A percentile compares a stretch with the other conserved stretches of the same genome.
These are phyloP conservation scores for Hylia prasina DNA, from an alignment of 2,113 vertebrate species.

Conservation along the genomic window DNA sequence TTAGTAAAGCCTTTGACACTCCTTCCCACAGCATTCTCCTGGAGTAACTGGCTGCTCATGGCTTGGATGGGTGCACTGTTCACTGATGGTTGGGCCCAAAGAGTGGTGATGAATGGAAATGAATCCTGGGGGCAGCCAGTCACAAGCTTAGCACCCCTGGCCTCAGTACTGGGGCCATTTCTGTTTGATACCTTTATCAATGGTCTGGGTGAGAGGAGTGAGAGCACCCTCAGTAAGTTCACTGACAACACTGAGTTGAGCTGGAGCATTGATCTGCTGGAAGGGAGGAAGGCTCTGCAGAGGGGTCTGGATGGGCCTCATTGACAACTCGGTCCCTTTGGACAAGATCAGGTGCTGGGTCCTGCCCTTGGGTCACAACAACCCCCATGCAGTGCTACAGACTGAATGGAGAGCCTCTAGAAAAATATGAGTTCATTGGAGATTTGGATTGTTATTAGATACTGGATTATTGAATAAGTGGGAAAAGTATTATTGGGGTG, in stretches of 20 bases:
- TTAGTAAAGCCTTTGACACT: background rate
- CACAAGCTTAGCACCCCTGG: background rate
- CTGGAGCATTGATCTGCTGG: background rate
- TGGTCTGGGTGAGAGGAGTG: background rate
- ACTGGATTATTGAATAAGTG: background rate
- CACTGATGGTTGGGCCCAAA: too few species aligned
- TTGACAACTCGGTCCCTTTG: accelerated
- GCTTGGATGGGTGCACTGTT: background rate
- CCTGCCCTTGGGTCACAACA: background rate
- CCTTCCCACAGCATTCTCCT: background rate
- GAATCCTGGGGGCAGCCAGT: background rate
- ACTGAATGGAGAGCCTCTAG: too few species aligned
- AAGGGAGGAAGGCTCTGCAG: background rate
- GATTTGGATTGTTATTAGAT: background rate
- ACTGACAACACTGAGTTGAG: background rate
- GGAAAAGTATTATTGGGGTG: background rate
- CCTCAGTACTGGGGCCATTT: background rate
- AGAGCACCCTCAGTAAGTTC: too few species aligned
- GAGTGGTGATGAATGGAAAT: background rate
- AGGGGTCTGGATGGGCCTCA: background rate
- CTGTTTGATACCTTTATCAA: background rate
- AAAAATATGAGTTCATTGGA: background rate
- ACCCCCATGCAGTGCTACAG: background rate
- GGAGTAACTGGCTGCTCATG: background rate
- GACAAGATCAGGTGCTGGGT: background rate